Conservation (phyloP, 2,888 invertebrate species). For the Lissonota sp. region DNA sequence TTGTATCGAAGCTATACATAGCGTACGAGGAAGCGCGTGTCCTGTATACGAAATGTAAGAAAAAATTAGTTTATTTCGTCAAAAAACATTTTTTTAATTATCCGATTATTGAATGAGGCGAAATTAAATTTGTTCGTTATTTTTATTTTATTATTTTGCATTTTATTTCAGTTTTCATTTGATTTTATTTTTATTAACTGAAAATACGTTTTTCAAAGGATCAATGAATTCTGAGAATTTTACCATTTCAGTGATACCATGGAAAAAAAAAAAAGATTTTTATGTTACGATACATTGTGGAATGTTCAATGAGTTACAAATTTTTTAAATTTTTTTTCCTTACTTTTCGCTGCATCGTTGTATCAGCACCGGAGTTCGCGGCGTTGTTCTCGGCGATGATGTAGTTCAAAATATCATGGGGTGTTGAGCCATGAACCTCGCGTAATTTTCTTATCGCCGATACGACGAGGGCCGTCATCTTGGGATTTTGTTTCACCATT, state of each 20-base stretch:
- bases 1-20: neutral
- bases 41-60: too few relatives aligned
- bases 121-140: too few relatives aligned
- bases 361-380: conserved; percentile 63
- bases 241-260: too few relatives aligned
- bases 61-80: too few relatives aligned
- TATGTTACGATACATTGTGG: too few relatives aligned
- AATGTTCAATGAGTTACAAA: neutral
- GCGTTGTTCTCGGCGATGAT: conserved; percentile 76
- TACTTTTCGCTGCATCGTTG: conserved; percentile 75
- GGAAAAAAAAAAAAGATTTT: too few relatives aligned
- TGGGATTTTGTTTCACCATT: conserved; percentile 74
- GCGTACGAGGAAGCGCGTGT: too few relatives aligned
- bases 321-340: conserved; percentile 18
- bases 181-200: too few relatives aligned
- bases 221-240: too few relatives aligned
- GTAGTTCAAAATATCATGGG: conserved; percentile 79
- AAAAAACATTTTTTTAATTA: too few relatives aligned
- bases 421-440: conserved; percentile 78
- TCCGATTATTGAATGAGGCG: too few relatives aligned
- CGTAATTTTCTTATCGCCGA: conserved; percentile 78
- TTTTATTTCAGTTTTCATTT: neutral
- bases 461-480: conserved; percentile 78
- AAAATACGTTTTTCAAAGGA: too few relatives aligned
- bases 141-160: conserved; percentile 14